phyloP scores from a whole-genome alignment of 1,140 invertebrate genomes.

The Drosophila ironensis region DNA sequence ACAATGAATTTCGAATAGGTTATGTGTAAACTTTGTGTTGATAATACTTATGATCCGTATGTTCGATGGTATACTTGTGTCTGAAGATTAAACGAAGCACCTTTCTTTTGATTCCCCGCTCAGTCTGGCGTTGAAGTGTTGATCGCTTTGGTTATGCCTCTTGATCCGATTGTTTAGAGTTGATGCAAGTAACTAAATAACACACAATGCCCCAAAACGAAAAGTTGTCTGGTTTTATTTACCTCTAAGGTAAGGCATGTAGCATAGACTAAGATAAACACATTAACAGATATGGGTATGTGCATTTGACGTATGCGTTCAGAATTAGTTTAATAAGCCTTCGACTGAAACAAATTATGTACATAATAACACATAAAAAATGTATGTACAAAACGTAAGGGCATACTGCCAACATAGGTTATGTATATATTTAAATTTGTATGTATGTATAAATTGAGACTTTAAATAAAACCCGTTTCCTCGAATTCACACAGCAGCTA shows the following conservation, averaged over 20 bases:
- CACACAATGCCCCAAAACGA: constrained; percentile 15
- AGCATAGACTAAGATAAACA: constrained; percentile 15
- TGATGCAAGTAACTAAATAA: constrained; percentile 8
- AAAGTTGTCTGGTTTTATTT: constrained; percentile 24
- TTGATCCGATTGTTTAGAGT: neutral
- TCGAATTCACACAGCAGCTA: constrained; percentile 29
- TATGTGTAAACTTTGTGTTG: neutral
- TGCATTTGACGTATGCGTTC: constrained; percentile 40
- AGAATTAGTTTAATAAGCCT: constrained; percentile 43
- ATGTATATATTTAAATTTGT: constrained; percentile 45
- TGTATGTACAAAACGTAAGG: constrained; percentile 38
- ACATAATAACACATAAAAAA: constrained; percentile 34
- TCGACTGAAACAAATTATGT: constrained; percentile 44
- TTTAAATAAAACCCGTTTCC: constrained; percentile 39
- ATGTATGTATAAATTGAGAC: constrained; percentile 43
- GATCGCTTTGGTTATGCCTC: neutral
- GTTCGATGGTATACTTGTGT: too few species aligned
- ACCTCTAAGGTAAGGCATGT: constrained; percentile 26
- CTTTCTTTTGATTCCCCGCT: neutral
- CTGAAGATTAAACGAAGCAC: neutral
- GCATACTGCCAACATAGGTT: constrained; percentile 38
- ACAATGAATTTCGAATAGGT: constrained; percentile 14
- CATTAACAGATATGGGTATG: constrained; percentile 25
- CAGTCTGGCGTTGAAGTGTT: too few species aligned
- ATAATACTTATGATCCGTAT: too few species aligned